A percentile compares a stretch with the other conserved stretches of the same genome.
Conservation (phyloP, 2,888 invertebrate species). For the Dynastes tityus region DNA sequence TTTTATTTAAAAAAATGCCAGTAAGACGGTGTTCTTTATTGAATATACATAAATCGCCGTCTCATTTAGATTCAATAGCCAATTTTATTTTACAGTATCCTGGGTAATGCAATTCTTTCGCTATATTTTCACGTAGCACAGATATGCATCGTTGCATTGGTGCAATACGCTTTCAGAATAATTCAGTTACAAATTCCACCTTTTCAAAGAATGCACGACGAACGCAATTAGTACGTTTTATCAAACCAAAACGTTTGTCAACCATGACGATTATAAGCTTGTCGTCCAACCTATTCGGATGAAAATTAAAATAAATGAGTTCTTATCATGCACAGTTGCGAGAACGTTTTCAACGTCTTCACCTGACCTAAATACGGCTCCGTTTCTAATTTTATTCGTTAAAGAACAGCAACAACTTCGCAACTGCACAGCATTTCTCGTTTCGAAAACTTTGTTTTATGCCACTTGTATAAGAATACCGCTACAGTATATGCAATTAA, state of each 20-base stretch:
- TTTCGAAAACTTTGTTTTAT: slow-evolving; percentile 29
- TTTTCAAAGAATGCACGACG: background rate
- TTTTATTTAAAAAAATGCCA: too few relatives aligned
- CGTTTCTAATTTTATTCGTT: slow-evolving; percentile 34
- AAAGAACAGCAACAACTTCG: slow-evolving; percentile 29
- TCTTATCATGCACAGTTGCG: slow-evolving; percentile 37
- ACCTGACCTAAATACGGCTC: slow-evolving; percentile 38
- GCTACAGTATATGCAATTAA: slow-evolving; percentile 8
- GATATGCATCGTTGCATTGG: too few relatives aligned
- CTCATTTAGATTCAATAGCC: too few relatives aligned
- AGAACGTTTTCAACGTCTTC: slow-evolving; percentile 13
- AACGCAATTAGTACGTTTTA: slow-evolving; percentile 15
- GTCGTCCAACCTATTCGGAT: slow-evolving; percentile 7
- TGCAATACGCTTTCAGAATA: too few relatives aligned
- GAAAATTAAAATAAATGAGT: slow-evolving; percentile 32
- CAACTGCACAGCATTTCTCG: slow-evolving; percentile 27
- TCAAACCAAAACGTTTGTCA: slow-evolving; percentile 10
- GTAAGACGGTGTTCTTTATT: too few relatives aligned
- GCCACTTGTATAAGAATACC: background rate
- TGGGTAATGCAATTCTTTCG: too few relatives aligned
- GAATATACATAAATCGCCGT: too few relatives aligned
- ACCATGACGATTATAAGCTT: slow-evolving; percentile 9
- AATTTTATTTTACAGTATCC: too few relatives aligned
- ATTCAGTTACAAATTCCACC: too few relatives aligned
- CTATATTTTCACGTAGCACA: too few relatives aligned